A percentile compares a stretch with the other conserved stretches of the same genome.
Evolutionary conservation across 2,797 vertebrate genomes (phyloP).

Genomic region (Enteromius unitaeniatus): DNA sequence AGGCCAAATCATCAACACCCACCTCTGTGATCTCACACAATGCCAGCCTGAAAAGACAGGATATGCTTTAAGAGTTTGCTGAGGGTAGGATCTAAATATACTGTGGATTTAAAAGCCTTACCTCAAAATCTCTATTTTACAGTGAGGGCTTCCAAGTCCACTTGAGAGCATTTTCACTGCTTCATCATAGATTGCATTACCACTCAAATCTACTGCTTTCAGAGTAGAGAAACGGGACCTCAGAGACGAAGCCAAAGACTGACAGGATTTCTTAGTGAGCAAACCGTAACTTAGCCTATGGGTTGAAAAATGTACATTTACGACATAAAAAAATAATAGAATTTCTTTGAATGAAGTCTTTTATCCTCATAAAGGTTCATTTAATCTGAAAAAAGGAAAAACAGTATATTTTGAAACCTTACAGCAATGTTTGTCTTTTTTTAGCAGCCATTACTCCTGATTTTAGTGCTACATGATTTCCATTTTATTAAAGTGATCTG

Average conservation of each 20-base stretch:
- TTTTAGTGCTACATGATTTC: background rate
- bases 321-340: background rate
- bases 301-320: background rate
- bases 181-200: slow-evolving; percentile 45
- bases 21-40: slow-evolving; percentile 49
- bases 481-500: background rate
- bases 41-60: slow-evolving; percentile 40
- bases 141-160: slow-evolving; percentile 35
- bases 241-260: slow-evolving; percentile 48
- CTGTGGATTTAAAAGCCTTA: background rate
- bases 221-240: slow-evolving; percentile 36
- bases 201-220: slow-evolving; percentile 53
- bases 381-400: background rate
- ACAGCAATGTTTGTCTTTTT: background rate
- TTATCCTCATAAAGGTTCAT: background rate
- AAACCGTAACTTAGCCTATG: slow-evolving; percentile 54
- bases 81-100: background rate
- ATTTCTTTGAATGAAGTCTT: background rate
- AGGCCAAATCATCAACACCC: slow-evolving; percentile 47
- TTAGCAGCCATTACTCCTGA: background rate
- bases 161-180: slow-evolving; percentile 47
- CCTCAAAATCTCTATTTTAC: slow-evolving; percentile 48
- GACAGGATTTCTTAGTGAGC: slow-evolving; percentile 50
- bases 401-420: background rate
- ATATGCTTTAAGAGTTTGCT: background rate